Evolutionary conservation across 1,140 invertebrate species (phyloP).

Genomic region (Zaprionus kolodkinae): DNA sequence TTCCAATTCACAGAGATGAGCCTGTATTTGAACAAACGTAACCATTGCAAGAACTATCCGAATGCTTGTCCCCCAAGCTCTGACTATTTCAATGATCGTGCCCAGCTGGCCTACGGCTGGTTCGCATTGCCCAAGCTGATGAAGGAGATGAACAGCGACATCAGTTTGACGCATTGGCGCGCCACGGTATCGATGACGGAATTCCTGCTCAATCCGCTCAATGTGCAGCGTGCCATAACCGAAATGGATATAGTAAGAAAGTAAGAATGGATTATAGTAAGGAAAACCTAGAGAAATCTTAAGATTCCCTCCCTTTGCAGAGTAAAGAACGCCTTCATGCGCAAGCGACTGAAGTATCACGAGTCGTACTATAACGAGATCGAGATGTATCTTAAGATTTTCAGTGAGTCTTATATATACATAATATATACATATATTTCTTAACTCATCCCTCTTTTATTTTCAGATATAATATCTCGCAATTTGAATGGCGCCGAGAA

Average conservation of each 20-base stretch:
- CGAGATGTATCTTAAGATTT: slow-evolving; percentile 62
- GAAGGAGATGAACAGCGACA: slow-evolving; percentile 66
- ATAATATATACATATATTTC: background rate
- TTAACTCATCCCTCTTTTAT: too few relatives aligned
- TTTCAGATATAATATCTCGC: slow-evolving; percentile 59
- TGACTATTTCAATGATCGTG: slow-evolving; percentile 64
- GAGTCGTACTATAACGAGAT: slow-evolving; percentile 47
- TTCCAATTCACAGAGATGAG: slow-evolving; percentile 31
- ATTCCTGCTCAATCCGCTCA: slow-evolving; percentile 65
- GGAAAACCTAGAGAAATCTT: background rate
- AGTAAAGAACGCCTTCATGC: slow-evolving; percentile 68
- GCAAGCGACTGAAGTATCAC: slow-evolving; percentile 50
- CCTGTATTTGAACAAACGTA: slow-evolving; percentile 15
- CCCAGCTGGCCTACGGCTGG: slow-evolving; percentile 70
- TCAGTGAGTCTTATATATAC: slow-evolving; percentile 48
- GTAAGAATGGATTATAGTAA: slow-evolving; percentile 29
- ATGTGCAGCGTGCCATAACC: slow-evolving; percentile 60
- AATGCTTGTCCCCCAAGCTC: slow-evolving; percentile 36
- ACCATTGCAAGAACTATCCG: slow-evolving; percentile 25
- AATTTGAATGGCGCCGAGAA: slow-evolving; percentile 62
- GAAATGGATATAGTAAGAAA: slow-evolving; percentile 69
- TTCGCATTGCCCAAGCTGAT: slow-evolving; percentile 71
- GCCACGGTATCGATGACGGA: slow-evolving; percentile 64
- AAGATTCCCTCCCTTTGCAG: slow-evolving; percentile 13
- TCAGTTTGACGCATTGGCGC: slow-evolving; percentile 56